A percentile compares a stretch with the other conserved stretches of the same genome.
Conservation (phyloP, 2,888 invertebrate genomes). For the Ctena decussata region DNA sequence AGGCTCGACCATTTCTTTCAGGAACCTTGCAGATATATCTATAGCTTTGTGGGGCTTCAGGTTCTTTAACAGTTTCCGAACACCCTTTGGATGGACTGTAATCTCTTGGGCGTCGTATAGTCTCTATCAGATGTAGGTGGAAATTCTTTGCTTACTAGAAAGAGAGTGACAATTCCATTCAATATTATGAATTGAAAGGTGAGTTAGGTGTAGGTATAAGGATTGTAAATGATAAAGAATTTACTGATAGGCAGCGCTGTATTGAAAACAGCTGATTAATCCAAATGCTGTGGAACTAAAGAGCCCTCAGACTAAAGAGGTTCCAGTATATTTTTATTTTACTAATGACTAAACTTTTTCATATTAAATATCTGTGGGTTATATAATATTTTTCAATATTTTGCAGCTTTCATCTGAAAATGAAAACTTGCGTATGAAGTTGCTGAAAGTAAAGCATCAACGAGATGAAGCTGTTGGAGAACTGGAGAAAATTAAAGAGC, state of each 20-base stretch:
- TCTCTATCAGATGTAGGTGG: no score
- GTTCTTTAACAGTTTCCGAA: no score
- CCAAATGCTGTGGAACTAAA: background rate
- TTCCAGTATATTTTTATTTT: background rate
- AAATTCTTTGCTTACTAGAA: no score
- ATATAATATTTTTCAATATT: background rate
- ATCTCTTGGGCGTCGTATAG: no score
- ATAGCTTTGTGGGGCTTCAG: no score
- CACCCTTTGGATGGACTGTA: no score
- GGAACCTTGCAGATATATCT: slow-evolving; percentile 9
- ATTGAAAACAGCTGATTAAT: background rate
- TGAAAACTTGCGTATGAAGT: slow-evolving; percentile 72
- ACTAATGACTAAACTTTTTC: background rate
- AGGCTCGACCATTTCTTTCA: slow-evolving; percentile 21
- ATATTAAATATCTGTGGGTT: no score
- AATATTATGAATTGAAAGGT: no score
- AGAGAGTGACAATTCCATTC: no score
- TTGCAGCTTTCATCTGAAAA: slow-evolving; percentile 78
- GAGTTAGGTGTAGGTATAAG: no score
- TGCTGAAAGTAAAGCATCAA: slow-evolving; percentile 70
- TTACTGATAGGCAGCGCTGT: background rate
- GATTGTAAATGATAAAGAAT: background rate
- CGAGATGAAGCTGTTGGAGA: slow-evolving; percentile 69
- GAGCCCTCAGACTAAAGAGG: background rate
- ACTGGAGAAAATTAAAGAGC: slow-evolving; percentile 68